Conservation (phyloP, 2,113 vertebrate genomes). For the Amblyornis subalaris region DNA sequence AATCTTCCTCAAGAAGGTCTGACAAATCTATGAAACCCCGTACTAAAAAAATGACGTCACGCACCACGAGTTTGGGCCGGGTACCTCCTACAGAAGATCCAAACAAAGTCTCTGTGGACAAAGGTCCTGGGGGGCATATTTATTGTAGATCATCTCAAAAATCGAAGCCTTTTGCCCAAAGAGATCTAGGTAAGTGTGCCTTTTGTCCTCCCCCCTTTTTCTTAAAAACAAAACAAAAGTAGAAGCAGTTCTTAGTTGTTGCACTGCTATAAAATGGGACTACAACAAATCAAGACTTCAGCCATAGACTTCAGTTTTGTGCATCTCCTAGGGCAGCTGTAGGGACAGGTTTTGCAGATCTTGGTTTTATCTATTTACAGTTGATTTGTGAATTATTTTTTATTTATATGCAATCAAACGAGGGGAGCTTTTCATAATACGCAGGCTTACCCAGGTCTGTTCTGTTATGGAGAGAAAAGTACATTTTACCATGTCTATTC, state of each 20-base stretch:
- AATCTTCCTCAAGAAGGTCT: constrained; percentile 76
- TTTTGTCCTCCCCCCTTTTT: background rate
- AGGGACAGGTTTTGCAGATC: background rate
- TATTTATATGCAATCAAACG: background rate
- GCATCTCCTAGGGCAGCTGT: background rate
- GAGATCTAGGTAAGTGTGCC: constrained; percentile 82
- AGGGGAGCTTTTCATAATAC: background rate
- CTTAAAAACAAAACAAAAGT: background rate
- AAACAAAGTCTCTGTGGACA: constrained; percentile 79
- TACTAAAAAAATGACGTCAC: constrained; percentile 87
- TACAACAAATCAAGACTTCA: rapidly evolving
- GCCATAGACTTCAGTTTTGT: background rate
- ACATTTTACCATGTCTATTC: background rate
- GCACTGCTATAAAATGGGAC: background rate
- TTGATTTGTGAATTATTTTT: background rate
- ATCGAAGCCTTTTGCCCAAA: constrained; percentile 73
- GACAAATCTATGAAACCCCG: constrained; percentile 79
- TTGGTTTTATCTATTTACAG: background rate
- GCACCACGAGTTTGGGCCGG: constrained; percentile 82
- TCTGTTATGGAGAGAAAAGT: background rate
- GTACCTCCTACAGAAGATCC: constrained; percentile 82
- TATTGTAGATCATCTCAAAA: constrained; percentile 85
- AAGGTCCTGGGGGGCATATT: constrained; percentile 84
- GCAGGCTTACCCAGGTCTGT: background rate
- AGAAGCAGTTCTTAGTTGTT: background rate